These are phyloP conservation scores for Heliconius hermathena DNA, from an alignment of 1,140 invertebrate genomes.

Conservation along the genomic window DNA sequence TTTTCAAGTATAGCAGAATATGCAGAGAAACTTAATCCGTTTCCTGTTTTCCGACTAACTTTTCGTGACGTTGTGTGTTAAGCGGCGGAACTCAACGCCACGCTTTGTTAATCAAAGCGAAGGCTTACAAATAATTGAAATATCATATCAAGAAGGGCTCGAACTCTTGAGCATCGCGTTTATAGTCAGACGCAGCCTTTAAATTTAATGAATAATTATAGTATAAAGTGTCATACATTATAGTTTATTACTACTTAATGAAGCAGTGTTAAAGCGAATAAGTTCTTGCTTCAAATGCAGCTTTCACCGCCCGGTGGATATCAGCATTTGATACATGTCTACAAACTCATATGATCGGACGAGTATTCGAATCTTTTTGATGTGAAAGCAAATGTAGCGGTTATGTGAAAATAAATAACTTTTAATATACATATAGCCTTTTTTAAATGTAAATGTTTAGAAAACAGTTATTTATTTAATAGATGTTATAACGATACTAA, in stretches of 20 bases:
- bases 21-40: too few species aligned
- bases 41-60: too few species aligned
- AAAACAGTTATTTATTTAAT: neutral
- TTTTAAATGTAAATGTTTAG: neutral
- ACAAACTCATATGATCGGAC: conserved; percentile 5
- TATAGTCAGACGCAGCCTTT: too few species aligned
- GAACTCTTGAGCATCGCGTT: too few species aligned
- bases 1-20: too few species aligned
- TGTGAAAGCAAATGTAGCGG: conserved; percentile 4
- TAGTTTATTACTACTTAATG: neutral
- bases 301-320: neutral
- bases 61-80: too few species aligned
- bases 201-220: neutral
- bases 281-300: neutral
- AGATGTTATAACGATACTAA: neutral
- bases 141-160: too few species aligned
- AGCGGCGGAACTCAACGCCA: too few species aligned
- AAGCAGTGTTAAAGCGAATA: neutral
- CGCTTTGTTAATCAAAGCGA: too few species aligned
- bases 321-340: conserved; percentile 4
- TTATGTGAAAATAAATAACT: neutral
- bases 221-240: neutral
- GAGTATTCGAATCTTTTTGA: conserved; percentile 3
- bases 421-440: neutral
- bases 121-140: too few species aligned